These are phyloP conservation scores for Amphimedon queenslandica DNA, from an alignment of 37 sponge, comb jelly and placozoan genomes.

Conservation along the genomic window DNA sequence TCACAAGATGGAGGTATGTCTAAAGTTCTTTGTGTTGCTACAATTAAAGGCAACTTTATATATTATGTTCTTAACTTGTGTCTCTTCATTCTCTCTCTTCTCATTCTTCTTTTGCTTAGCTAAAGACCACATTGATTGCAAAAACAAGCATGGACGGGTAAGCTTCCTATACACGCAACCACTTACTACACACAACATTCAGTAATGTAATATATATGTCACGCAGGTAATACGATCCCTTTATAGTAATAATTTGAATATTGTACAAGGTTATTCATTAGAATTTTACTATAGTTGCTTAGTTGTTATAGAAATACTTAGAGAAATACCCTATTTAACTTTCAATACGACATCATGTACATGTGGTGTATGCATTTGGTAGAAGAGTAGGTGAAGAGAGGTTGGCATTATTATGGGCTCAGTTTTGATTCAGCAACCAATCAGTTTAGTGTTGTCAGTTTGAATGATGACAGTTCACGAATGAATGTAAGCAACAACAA, in stretches of 20 bases:
- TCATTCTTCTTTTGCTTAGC: conserved; percentile 19
- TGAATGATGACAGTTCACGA: too few species aligned
- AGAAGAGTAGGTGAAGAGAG: too few species aligned
- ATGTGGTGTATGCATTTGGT: too few species aligned
- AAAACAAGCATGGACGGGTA: conserved; percentile 27
- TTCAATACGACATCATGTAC: too few species aligned
- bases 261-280: not conserved
- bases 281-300: not conserved
- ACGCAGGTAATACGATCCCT: not conserved
- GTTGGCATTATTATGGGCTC: too few species aligned
- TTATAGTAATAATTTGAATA: not conserved
- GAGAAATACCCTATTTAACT: too few species aligned
- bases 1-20: conserved; percentile 16
- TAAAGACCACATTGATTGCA: conserved; percentile 24
- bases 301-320: not conserved
- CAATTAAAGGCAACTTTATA: not conserved
- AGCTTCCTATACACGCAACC: not conserved
- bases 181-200: not conserved
- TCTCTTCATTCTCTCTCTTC: not conserved
- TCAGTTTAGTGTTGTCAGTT: too few species aligned
- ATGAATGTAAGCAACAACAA: too few species aligned
- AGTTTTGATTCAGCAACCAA: too few species aligned
- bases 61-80: not conserved
- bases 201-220: not conserved
- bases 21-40: not conserved